These are phyloP conservation scores for Otocyon megalotis DNA, from an alignment of 2,113 vertebrate species.

Conservation along the genomic window DNA sequence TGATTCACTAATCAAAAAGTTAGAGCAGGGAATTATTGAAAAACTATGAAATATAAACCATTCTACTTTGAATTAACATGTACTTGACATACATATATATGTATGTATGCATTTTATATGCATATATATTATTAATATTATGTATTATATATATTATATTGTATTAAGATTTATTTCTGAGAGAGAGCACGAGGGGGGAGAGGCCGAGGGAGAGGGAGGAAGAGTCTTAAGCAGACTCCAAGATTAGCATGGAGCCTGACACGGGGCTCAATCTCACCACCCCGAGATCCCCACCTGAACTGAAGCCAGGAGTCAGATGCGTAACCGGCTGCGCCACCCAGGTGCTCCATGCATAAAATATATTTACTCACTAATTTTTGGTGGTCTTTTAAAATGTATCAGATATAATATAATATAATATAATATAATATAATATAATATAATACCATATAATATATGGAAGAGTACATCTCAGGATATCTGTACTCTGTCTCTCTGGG, in stretches of 20 bases:
- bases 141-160: background rate
- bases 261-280: background rate
- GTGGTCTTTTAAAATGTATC: background rate
- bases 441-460: background rate
- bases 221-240: background rate
- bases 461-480: background rate
- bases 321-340: background rate
- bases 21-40: background rate
- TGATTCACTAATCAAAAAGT: background rate
- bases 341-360: background rate
- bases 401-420: background rate
- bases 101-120: too few relatives aligned
- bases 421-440: background rate
- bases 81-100: too few relatives aligned
- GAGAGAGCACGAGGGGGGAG: background rate
- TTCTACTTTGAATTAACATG: background rate
- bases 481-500: background rate
- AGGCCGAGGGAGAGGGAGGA: background rate
- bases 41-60: background rate
- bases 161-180: background rate
- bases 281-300: background rate
- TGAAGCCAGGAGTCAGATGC: background rate
- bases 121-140: too few relatives aligned
- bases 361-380: background rate
- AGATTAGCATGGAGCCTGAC: background rate